These are phyloP conservation scores for Tupaia tana DNA, from an alignment of 2,113 vertebrate species.

Conservation along the genomic window DNA sequence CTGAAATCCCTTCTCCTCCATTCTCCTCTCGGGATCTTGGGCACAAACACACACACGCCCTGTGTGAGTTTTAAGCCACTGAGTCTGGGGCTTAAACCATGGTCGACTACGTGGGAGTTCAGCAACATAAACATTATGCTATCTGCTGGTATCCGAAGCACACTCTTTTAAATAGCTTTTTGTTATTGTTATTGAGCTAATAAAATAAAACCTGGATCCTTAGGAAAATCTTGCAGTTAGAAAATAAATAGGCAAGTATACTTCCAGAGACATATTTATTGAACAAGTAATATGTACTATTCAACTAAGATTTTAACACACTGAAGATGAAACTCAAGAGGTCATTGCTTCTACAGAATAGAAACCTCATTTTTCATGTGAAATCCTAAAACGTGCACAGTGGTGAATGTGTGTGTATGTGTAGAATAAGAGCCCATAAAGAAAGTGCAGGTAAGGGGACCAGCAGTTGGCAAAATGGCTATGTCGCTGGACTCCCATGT, in stretches of 20 bases:
- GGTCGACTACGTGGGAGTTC: no score
- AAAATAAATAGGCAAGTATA: neutral
- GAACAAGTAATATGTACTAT: neutral
- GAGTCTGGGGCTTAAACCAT: no score
- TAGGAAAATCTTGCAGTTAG: neutral
- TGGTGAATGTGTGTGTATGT: neutral
- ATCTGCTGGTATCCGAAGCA: no score
- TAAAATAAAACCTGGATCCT: neutral
- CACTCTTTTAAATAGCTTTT: neutral
- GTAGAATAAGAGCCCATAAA: no score
- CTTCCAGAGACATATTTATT: neutral
- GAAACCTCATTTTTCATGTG: neutral
- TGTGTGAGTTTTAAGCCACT: no score
- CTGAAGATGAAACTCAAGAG: neutral
- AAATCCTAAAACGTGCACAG: neutral
- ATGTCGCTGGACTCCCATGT: no score
- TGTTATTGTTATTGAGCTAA: neutral
- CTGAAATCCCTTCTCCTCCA: no score
- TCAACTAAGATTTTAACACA: neutral
- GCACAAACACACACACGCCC: no score
- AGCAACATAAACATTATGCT: no score
- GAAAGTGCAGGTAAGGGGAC: neutral
- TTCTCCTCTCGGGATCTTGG: no score
- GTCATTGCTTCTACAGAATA: neutral
- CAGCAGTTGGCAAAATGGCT: no score